Percentiles rank a stretch among this genome's conserved stretches.
phyloP scores from a whole-genome alignment of 2,797 vertebrate genomes.

The Diceros bicornis region DNA sequence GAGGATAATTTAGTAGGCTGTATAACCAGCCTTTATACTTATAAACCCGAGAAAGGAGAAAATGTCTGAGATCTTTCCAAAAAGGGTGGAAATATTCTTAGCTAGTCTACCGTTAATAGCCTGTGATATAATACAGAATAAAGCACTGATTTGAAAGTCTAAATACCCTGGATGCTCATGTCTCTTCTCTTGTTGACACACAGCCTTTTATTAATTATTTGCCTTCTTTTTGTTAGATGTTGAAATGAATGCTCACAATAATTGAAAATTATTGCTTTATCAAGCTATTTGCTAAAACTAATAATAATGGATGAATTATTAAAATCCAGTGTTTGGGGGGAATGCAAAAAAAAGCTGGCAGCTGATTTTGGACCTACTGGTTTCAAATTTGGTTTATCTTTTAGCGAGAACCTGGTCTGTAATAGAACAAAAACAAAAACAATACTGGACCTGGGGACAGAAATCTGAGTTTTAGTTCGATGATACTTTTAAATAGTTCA shows the following conservation, averaged over 20 bases:
- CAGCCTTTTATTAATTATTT: neutral
- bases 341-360: neutral
- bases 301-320: conserved; percentile 2
- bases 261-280: neutral
- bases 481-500: neutral
- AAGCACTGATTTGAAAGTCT: neutral
- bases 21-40: neutral
- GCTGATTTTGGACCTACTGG: neutral
- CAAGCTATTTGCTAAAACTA: neutral
- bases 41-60: neutral
- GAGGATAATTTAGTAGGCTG: neutral
- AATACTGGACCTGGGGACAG: neutral
- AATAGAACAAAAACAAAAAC: neutral
- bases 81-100: neutral
- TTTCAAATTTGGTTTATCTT: conserved; percentile 50
- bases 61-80: neutral
- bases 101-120: neutral
- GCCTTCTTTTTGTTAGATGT: neutral
- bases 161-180: neutral
- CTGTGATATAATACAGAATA: neutral
- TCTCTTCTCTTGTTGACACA: neutral
- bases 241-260: neutral
- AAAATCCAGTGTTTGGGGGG: neutral
- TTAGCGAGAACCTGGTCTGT: neutral
- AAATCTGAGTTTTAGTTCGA: conserved; percentile 5